These are phyloP conservation scores for Thyatira batis DNA, from an alignment of 2,888 invertebrate genomes.

Conservation along the genomic window DNA sequence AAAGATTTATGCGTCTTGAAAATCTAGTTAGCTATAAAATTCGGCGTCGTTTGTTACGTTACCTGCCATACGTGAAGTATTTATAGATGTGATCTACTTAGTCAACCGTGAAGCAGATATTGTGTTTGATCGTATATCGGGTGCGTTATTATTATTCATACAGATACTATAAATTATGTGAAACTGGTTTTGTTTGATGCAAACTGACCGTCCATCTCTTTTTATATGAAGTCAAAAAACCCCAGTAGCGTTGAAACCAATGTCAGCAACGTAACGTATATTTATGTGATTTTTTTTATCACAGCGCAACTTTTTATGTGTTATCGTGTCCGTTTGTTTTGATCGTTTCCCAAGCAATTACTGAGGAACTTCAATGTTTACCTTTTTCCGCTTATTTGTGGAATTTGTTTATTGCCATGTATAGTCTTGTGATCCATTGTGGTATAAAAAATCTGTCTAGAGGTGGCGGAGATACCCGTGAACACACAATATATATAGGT, in stretches of 20 bases:
- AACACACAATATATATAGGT: too few species aligned
- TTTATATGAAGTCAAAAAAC: background rate
- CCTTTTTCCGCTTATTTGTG: background rate
- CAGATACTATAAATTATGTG: background rate
- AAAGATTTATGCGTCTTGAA: too few species aligned
- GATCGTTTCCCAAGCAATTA: background rate
- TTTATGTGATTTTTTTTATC: background rate
- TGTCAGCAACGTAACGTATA: background rate
- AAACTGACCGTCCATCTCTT: background rate
- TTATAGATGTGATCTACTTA: background rate
- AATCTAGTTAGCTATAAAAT: background rate
- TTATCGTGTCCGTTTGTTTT: background rate
- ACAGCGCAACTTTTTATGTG: background rate
- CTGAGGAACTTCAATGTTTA: background rate
- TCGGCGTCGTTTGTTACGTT: background rate
- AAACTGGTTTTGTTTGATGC: background rate
- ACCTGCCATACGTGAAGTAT: background rate
- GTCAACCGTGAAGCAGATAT: background rate
- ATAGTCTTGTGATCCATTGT: too few species aligned
- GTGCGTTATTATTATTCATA: background rate
- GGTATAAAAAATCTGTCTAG: too few species aligned
- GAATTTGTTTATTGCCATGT: background rate
- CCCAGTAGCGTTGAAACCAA: background rate
- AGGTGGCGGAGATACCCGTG: too few species aligned
- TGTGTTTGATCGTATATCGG: background rate